Conservation (phyloP, 2,113 vertebrate genomes). For the Clarias macrocephalus region DNA sequence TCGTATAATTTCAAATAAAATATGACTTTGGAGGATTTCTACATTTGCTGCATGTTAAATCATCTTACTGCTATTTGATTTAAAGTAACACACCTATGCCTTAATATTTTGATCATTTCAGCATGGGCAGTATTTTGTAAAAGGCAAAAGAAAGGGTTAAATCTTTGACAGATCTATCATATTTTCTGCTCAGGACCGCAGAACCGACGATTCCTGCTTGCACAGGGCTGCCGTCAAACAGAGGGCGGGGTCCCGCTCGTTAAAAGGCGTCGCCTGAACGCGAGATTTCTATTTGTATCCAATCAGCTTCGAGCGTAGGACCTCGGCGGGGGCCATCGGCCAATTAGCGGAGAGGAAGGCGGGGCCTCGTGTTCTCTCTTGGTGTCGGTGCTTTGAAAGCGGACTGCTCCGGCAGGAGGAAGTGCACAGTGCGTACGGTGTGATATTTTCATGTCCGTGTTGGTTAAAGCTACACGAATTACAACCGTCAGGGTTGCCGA, state of each 20-base stretch:
- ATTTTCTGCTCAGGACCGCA: background rate
- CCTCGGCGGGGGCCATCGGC: background rate
- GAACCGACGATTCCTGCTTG: background rate
- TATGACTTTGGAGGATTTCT: background rate
- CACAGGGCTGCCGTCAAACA: constrained; percentile 10
- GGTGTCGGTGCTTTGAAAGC: constrained; percentile 46
- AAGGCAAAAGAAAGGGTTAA: too few species aligned
- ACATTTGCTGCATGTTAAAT: background rate
- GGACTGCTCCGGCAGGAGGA: constrained; percentile 50
- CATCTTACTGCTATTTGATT: too few species aligned
- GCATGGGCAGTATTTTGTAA: too few species aligned
- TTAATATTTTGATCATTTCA: too few species aligned
- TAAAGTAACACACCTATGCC: too few species aligned
- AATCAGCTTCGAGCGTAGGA: constrained; percentile 38
- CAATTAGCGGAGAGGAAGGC: constrained; percentile 48
- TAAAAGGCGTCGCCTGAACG: constrained; percentile 24
- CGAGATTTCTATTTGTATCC: constrained; percentile 1
- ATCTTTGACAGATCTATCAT: background rate
- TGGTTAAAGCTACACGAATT: constrained; percentile 16
- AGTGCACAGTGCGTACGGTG: constrained; percentile 40
- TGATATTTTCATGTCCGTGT: constrained; percentile 45
- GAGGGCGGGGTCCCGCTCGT: background rate
- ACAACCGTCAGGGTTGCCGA: constrained; percentile 33
- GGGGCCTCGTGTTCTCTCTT: constrained; percentile 32
- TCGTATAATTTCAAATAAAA: background rate